Conservation (phyloP, 2,113 vertebrate genomes). For the Stercorarius parasiticus region DNA sequence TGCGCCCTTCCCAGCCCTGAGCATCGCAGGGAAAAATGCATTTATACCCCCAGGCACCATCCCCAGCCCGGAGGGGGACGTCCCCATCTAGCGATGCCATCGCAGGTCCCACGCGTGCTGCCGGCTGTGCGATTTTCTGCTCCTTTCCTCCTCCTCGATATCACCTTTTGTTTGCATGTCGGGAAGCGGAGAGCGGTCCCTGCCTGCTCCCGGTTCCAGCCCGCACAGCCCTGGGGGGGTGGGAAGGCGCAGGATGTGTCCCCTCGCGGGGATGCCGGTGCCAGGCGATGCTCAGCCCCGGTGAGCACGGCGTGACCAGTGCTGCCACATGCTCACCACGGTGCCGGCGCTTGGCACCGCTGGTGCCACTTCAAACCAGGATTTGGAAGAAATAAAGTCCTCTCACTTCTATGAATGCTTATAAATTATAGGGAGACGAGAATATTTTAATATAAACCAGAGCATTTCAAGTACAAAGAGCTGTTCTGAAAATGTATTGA, state of each 20-base stretch:
- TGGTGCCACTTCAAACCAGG: neutral
- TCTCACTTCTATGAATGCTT: slow-evolving; percentile 36
- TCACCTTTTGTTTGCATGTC: neutral
- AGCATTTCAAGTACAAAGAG: slow-evolving; percentile 69
- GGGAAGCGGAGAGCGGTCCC: neutral
- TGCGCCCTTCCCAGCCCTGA: fast-evolving
- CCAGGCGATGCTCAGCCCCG: fast-evolving
- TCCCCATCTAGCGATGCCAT: fast-evolving
- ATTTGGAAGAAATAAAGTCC: neutral
- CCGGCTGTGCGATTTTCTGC: neutral
- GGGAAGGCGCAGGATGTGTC: neutral
- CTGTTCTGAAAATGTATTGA: slow-evolving; percentile 61
- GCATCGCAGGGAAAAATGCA: neutral
- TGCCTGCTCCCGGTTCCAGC: neutral
- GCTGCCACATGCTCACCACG: fast-evolving
- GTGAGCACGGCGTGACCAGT: neutral
- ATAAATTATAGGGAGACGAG: slow-evolving; percentile 65
- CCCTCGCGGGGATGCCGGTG: fast-evolving
- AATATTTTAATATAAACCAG: slow-evolving; percentile 73
- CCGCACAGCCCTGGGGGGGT: no score
- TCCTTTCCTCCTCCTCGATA: neutral
- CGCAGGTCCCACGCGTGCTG: fast-evolving
- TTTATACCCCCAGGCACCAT: fast-evolving
- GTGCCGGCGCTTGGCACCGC: neutral
- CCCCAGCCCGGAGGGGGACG: neutral